Evolutionary conservation across 2,888 invertebrate species (phyloP).

Genomic region (Ptilodon capucinus): DNA sequence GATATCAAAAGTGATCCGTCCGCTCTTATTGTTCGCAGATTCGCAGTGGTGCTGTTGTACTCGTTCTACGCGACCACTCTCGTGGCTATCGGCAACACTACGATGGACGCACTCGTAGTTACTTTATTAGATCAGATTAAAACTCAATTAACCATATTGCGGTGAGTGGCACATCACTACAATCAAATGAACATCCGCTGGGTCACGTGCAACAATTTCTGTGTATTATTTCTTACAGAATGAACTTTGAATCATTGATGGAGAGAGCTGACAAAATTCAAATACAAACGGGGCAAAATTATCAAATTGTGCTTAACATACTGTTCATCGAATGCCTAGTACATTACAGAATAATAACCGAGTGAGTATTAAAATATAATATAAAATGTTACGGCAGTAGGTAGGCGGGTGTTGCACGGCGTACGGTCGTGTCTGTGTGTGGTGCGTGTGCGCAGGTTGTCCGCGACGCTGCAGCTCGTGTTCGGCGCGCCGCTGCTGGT

Average conservation of each 20-base stretch:
- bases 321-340: conserved; percentile 39
- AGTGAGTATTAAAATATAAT: conserved; percentile 37
- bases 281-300: conserved; percentile 12
- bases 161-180: no score
- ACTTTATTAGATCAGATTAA: conserved; percentile 55
- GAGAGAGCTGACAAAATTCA: conserved; percentile 29
- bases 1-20: no score
- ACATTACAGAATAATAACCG: conserved; percentile 46
- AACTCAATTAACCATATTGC: conserved; percentile 53
- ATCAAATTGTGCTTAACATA: conserved; percentile 27
- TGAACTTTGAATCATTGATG: conserved; percentile 42
- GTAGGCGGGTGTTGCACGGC: no score
- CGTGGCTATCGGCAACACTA: conserved; percentile 62
- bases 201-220: not conserved
- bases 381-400: no score
- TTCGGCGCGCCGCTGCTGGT: conserved; percentile 54
- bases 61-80: conserved; percentile 55
- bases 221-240: conserved; percentile 25
- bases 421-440: no score
- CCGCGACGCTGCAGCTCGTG: conserved; percentile 43
- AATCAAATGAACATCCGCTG: not conserved
- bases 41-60: conserved; percentile 45
- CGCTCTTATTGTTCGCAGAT: no score
- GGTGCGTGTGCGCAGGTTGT: conserved; percentile 35
- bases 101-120: conserved; percentile 63